These are phyloP conservation scores for Ifrita kowaldi DNA, from an alignment of 2,113 vertebrate genomes.

Conservation along the genomic window DNA sequence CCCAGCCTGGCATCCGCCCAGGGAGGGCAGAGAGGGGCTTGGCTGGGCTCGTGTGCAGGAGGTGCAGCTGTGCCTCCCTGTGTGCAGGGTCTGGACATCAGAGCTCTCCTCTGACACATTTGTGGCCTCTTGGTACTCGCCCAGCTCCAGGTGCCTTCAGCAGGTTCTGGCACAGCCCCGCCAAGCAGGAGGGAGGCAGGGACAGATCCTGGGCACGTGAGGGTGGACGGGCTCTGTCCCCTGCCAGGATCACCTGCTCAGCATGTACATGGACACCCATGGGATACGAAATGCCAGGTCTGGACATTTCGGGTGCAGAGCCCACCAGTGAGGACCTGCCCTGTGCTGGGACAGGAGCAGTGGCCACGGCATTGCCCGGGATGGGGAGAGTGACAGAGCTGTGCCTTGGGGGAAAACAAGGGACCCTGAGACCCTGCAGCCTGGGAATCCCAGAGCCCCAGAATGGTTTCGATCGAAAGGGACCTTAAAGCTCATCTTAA, in stretches of 20 bases:
- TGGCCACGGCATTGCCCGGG: accelerated
- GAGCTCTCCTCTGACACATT: neutral
- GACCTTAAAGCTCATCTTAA: neutral
- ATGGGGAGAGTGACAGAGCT: neutral
- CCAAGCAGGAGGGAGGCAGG: neutral
- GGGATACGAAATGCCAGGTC: neutral
- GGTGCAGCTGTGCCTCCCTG: neutral
- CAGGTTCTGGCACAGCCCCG: neutral
- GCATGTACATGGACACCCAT: neutral
- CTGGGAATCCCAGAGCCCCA: neutral
- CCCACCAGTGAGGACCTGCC: neutral
- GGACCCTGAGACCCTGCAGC: neutral
- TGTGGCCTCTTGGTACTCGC: neutral
- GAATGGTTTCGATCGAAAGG: neutral
- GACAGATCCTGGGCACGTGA: neutral
- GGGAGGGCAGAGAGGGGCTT: neutral
- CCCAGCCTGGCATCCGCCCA: neutral
- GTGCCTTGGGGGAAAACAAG: neutral
- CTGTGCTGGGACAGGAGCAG: neutral
- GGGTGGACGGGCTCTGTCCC: neutral
- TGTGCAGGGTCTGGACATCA: neutral
- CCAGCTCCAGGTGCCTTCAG: neutral
- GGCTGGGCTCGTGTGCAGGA: neutral
- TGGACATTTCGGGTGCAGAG: neutral
- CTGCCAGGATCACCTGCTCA: neutral